phyloP scores from a whole-genome alignment of 2,797 vertebrate species.

The Aplochiton taeniatus region DNA sequence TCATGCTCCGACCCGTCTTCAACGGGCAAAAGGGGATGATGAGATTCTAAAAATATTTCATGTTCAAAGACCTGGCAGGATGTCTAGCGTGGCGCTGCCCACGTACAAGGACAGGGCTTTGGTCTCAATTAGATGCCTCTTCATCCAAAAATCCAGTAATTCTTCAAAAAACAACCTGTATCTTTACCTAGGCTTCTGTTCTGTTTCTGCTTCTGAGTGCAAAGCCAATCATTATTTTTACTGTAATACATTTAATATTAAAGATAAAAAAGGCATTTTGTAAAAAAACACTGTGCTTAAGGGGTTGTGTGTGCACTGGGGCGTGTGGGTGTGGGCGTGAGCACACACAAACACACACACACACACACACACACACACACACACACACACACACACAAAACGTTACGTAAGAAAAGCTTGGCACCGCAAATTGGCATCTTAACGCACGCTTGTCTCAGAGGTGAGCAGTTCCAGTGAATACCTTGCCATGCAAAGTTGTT shows the following conservation, averaged over 20 bases:
- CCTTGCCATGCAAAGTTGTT: constrained; percentile 34
- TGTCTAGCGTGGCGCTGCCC: background rate
- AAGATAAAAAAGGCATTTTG: too few species aligned
- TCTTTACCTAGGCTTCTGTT: background rate
- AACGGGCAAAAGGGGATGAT: background rate
- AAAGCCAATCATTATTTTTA: too few species aligned
- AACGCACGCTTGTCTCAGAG: too few species aligned
- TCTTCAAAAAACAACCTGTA: background rate
- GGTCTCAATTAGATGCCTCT: constrained; percentile 2
- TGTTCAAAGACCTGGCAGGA: background rate
- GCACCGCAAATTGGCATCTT: too few species aligned
- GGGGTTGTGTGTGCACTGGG: constrained; percentile 11
- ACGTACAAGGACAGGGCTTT: background rate
- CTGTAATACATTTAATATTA: too few species aligned
- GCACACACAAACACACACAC: too few species aligned
- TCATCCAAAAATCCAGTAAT: background rate
- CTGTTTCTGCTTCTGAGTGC: background rate
- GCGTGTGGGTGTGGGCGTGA: constrained; percentile 31
- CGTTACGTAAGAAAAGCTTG: too few species aligned
- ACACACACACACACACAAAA: too few species aligned
- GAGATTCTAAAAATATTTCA: constrained; percentile 5
- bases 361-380: too few species aligned
- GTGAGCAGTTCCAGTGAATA: constrained; percentile 41
- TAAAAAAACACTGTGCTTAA: background rate
- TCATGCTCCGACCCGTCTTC: background rate